A percentile compares a stretch with the other conserved stretches of the same genome.
Conservation (phyloP, 2,797 vertebrate genomes). For the Dendrocincla tyrannina region DNA sequence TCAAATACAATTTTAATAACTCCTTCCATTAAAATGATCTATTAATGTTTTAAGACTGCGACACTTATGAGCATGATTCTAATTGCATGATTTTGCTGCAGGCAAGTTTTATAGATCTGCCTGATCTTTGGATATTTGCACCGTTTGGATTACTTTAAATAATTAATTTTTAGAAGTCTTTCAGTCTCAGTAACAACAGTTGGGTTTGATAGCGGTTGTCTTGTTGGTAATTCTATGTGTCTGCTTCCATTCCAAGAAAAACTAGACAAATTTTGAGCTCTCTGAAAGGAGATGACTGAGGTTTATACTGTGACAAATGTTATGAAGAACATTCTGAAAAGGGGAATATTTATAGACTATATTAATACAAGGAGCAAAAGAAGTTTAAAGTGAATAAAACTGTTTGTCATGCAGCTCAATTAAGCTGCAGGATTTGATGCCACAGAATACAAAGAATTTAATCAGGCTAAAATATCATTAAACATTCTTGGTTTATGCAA, state of each 20-base stretch:
- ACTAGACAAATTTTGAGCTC: background rate
- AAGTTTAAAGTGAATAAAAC: background rate
- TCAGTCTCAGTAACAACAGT: constrained; percentile 33
- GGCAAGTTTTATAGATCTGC: constrained; percentile 69
- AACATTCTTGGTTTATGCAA: background rate
- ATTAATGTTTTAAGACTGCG: constrained; percentile 71
- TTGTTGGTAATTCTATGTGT: background rate
- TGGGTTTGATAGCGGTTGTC: background rate
- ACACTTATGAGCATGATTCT: constrained; percentile 72
- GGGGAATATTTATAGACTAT: background rate
- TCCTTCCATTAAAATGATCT: constrained; percentile 75
- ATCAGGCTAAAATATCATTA: background rate
- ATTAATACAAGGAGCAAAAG: background rate
- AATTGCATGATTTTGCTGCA: constrained; percentile 70
- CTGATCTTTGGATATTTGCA: constrained; percentile 61
- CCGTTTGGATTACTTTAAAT: constrained; percentile 63
- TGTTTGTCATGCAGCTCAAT: background rate
- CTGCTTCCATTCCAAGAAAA: background rate
- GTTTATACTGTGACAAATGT: background rate
- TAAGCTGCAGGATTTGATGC: background rate
- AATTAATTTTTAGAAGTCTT: constrained; percentile 63
- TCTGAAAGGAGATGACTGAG: background rate
- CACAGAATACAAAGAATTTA: background rate
- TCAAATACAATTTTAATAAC: constrained; percentile 79
- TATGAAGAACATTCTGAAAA: background rate